These are phyloP conservation scores for Micrastur ruficollis DNA, from an alignment of 2,797 vertebrate genomes.

Conservation along the genomic window DNA sequence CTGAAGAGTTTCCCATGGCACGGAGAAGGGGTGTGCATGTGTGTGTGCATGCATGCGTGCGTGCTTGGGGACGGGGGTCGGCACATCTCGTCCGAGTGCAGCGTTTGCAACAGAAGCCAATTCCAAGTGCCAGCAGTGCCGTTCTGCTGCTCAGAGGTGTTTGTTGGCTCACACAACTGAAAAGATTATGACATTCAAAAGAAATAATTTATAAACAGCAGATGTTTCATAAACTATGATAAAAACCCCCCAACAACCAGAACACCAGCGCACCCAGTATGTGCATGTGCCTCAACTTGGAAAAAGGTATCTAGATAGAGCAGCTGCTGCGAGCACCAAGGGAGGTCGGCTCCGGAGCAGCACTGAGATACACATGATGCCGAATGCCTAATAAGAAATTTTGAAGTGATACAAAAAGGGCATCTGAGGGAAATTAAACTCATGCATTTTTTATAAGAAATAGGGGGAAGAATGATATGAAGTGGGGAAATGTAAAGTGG, in stretches of 20 bases:
- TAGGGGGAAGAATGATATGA: background rate
- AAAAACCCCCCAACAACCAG: background rate
- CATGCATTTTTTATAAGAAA: background rate
- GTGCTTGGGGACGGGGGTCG: background rate
- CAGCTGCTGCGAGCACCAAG: slow-evolving; percentile 7
- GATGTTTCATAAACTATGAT: slow-evolving; percentile 50
- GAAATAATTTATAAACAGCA: slow-evolving; percentile 61
- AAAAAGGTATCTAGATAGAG: background rate
- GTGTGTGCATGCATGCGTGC: background rate
- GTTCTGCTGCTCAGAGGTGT: background rate
- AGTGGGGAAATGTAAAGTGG: background rate
- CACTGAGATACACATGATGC: background rate
- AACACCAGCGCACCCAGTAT: background rate
- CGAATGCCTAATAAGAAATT: background rate
- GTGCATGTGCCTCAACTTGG: background rate
- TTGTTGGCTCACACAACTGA: background rate
- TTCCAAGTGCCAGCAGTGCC: background rate
- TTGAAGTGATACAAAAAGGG: background rate
- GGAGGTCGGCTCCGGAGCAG: background rate
- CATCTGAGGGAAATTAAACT: background rate
- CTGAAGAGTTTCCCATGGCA: background rate
- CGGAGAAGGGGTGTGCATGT: background rate
- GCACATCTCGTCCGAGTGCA: background rate
- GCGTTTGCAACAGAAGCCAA: background rate
- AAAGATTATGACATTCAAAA: slow-evolving; percentile 20